These are phyloP conservation scores for Lepidurus couesii DNA, from an alignment of 1,140 invertebrate species.

Conservation along the genomic window DNA sequence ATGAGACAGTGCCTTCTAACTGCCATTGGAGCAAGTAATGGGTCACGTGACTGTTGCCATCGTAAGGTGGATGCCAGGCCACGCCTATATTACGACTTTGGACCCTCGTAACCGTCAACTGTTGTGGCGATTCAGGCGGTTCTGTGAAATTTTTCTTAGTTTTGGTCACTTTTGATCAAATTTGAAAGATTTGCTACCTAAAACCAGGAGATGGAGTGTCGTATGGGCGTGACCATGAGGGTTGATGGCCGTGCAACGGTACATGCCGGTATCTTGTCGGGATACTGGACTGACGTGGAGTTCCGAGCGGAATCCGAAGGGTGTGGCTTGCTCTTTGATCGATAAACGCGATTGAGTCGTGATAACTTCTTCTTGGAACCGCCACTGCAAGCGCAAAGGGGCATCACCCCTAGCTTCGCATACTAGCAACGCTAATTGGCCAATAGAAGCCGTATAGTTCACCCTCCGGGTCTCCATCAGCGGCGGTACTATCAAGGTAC, in stretches of 20 bases:
- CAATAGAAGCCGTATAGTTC: constrained; percentile 37
- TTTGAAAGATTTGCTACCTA: constrained; percentile 6
- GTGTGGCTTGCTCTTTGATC: constrained; percentile 21
- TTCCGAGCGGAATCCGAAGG: constrained; percentile 33
- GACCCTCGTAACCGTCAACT: not conserved
- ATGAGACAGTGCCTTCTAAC: constrained; percentile 29
- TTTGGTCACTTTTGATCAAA: not conserved
- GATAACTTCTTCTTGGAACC: constrained; percentile 26
- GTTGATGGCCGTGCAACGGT: constrained; percentile 36
- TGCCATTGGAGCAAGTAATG: constrained; percentile 34
- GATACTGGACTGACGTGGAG: constrained; percentile 32
- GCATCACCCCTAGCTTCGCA: constrained; percentile 44
- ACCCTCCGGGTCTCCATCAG: constrained; percentile 12
- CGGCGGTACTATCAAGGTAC: not conserved
- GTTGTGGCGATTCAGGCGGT: constrained; percentile 41
- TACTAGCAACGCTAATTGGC: constrained; percentile 42
- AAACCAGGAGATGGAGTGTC: constrained; percentile 14
- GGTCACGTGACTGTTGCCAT: not conserved
- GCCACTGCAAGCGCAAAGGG: constrained; percentile 44
- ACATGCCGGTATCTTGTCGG: constrained; percentile 34
- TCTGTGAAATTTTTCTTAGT: constrained; percentile 37
- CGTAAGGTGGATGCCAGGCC: constrained; percentile 46
- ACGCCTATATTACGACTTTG: constrained; percentile 26
- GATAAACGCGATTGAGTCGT: constrained; percentile 29
- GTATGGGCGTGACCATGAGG: constrained; percentile 23